Evolutionary conservation across 2,888 invertebrate genomes (phyloP).

Genomic region (Epirrita christyi): DNA sequence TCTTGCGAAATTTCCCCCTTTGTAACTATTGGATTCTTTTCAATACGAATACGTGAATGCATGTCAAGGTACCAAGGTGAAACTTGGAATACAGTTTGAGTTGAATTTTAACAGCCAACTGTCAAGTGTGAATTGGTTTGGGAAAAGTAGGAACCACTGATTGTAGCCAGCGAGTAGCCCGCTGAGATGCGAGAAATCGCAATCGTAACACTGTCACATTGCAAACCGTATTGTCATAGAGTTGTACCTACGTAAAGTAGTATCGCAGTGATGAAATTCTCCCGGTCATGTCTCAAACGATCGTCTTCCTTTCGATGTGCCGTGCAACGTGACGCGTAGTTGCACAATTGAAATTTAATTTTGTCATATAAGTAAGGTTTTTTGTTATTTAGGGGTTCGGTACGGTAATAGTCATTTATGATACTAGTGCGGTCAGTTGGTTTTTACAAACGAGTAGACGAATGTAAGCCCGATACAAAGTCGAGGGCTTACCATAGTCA

Average conservation of each 20-base stretch:
- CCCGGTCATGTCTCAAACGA: conserved; percentile 28
- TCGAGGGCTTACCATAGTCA: too few species aligned
- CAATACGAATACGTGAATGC: conserved; percentile 53
- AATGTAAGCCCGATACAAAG: too few species aligned
- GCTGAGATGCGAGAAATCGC: too few species aligned
- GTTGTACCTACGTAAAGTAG: too few species aligned
- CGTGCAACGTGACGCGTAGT: conserved; percentile 9
- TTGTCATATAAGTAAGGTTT: not conserved
- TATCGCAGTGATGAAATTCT: conserved; percentile 15
- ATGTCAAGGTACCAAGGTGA: conserved; percentile 71
- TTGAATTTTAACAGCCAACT: not conserved
- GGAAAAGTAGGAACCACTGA: too few species aligned
- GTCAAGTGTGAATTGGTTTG: not conserved
- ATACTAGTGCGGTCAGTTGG: too few species aligned
- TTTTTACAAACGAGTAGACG: too few species aligned
- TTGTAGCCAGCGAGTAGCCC: too few species aligned
- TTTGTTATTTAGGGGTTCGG: too few species aligned
- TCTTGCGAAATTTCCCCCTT: conserved; percentile 61
- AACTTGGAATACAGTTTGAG: conserved; percentile 15
- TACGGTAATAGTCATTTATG: too few species aligned
- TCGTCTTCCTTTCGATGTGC: conserved; percentile 30
- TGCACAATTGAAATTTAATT: conserved; percentile 11
- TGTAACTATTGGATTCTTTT: conserved; percentile 50
- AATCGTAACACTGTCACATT: not conserved
- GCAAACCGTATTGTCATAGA: not conserved